Base-by-base conservation (phyloP, 2,113 vertebrate species). In the Sebastes fasciatus region DNA sequence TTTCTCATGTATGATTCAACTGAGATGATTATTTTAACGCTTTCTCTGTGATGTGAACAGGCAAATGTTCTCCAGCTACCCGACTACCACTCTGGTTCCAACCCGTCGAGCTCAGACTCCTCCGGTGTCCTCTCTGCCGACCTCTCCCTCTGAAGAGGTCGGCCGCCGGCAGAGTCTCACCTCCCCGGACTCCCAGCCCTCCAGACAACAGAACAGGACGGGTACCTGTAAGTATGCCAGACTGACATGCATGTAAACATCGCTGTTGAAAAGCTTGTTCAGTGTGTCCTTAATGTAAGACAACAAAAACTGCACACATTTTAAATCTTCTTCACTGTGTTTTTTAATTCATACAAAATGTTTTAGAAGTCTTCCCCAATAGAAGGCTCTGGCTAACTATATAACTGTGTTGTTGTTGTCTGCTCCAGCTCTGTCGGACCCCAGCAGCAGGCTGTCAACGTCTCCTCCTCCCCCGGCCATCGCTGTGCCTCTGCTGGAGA, bases 61-160 rank as follows among this genome's bases (percentile, higher is more conserved):
- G 90, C 98, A 99, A 97, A 99, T 99, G 98, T 99, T 99, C 93
- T 99, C 98, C 74, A 99, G 98, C 92, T 99, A 99, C 72, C 98
- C 98, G 4, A 99, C 98, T 9, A 99, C 97, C 48, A 97, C 96
- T 1, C 94, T 99, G 19, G 95, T 96, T 73, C 97, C 98, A 0
- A 95, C 96, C 21, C 96, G 98, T 6, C 96, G 98, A 64, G 98
- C 98, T 40, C 98, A 99, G 94, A 99, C 98, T 26, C 98, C 98
- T 46, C 98, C 98, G 0, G 97, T 99, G 86, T 97, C 97, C 1
- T 99, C 98, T 1, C 92, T 99, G 43, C 98, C 98, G 10, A 99
- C 98, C 0, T 99, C 98, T 58, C 98, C 98, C 21, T 98, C 97
- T 17, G 98, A 99, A 19, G 98, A 99, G 77, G 97, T 99, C 5